phyloP scores from a whole-genome alignment of 2,113 vertebrate genomes.

The Euleptes europaea region DNA sequence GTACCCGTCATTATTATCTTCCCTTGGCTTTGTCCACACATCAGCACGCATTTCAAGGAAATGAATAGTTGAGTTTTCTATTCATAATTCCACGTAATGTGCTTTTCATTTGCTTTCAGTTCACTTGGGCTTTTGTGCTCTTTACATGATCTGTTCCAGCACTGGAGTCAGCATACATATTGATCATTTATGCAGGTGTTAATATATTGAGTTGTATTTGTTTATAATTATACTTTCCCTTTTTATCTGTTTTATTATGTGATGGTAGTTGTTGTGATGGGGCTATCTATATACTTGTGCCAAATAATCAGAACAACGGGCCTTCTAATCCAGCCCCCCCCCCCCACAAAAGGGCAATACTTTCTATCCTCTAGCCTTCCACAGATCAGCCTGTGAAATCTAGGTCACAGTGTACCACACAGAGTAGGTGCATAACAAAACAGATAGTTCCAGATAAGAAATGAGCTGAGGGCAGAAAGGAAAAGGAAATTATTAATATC shows the following conservation, averaged over 20 bases:
- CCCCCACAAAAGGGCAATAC: not conserved
- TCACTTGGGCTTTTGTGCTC: constrained; percentile 47
- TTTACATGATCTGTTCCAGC: constrained; percentile 38
- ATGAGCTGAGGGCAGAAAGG: not conserved
- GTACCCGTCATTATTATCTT: constrained; percentile 42
- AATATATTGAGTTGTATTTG: constrained; percentile 23
- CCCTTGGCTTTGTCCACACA: constrained; percentile 44
- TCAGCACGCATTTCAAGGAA: constrained; percentile 23
- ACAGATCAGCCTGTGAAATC: not conserved
- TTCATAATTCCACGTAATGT: constrained; percentile 11
- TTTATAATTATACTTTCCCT: not conserved
- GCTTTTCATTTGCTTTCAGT: constrained; percentile 46
- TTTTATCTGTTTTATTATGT: constrained; percentile 21
- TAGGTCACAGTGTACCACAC: not conserved
- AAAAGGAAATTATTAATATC: not conserved
- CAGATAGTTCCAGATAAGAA: not conserved
- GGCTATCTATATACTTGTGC: not conserved
- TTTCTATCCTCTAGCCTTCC: not conserved
- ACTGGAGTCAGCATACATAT: constrained; percentile 14
- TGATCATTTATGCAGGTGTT: constrained; percentile 27
- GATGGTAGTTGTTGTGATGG: not conserved
- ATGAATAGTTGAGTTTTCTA: constrained; percentile 30
- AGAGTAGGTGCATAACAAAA: not conserved
- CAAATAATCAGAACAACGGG: not conserved
- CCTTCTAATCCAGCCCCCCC: not conserved